Conservation (phyloP, 2,888 invertebrate genomes). For the Gasteruption jaculator region DNA sequence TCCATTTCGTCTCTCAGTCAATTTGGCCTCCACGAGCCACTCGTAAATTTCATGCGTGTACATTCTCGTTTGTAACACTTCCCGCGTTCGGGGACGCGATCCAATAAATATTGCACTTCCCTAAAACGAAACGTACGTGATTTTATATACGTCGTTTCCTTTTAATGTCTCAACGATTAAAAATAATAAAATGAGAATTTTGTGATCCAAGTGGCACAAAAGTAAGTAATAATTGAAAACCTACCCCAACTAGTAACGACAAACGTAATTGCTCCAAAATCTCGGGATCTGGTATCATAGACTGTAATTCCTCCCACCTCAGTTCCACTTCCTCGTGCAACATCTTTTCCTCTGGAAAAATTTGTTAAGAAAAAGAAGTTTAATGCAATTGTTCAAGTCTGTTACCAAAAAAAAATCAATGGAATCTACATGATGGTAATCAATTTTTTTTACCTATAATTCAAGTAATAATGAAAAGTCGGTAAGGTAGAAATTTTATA, state of each 20-base stretch:
- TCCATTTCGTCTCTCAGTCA: conserved; percentile 50
- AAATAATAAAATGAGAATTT: not conserved
- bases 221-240: conserved; percentile 27
- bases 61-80: conserved; percentile 73
- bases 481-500: no score
- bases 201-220: no score
- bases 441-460: no score
- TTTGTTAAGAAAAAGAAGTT: conserved; percentile 8
- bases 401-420: no score
- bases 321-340: conserved; percentile 71
- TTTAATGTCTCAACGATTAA: not conserved
- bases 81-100: conserved; percentile 69
- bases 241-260: conserved; percentile 55
- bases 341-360: conserved; percentile 65
- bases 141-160: conserved; percentile 2
- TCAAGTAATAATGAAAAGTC: no score
- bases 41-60: conserved; percentile 70
- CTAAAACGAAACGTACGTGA: conserved; percentile 34
- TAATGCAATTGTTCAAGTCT: no score
- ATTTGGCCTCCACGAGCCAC: conserved; percentile 69
- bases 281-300: conserved; percentile 55
- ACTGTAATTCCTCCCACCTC: conserved; percentile 65
- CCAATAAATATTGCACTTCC: conserved; percentile 68
- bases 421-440: no score
- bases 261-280: conserved; percentile 54